Evolutionary conservation across 2,113 vertebrate genomes (phyloP).

Genomic region (Rhagologus leucostigma): DNA sequence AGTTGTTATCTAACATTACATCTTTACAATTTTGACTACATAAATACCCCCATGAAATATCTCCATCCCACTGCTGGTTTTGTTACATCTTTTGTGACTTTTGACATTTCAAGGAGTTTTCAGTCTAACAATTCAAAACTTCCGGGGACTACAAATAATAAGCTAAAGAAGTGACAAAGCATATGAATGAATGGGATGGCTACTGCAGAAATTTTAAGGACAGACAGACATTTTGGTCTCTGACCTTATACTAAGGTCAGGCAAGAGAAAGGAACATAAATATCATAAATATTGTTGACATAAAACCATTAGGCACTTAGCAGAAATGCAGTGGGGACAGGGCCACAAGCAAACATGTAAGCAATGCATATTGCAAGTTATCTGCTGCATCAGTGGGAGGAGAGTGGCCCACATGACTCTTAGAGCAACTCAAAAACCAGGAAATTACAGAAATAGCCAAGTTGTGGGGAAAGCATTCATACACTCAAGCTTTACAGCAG

Average conservation of each 20-base stretch:
- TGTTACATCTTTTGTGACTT: background rate
- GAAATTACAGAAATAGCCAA: background rate
- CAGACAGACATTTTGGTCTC: background rate
- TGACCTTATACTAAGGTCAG: background rate
- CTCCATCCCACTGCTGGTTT: background rate
- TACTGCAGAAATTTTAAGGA: background rate
- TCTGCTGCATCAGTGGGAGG: background rate
- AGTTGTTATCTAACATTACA: background rate
- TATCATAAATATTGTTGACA: background rate
- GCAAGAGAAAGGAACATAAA: background rate
- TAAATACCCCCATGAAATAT: background rate
- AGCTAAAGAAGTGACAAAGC: background rate
- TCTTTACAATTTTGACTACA: background rate
- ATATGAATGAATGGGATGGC: background rate
- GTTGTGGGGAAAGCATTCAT: fast-evolving
- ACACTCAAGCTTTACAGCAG: background rate
- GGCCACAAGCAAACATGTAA: background rate
- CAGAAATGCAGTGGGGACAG: fast-evolving
- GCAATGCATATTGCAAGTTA: background rate
- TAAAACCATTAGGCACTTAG: background rate
- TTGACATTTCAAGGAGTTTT: background rate
- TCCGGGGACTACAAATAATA: background rate
- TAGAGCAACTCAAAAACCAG: background rate
- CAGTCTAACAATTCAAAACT: background rate
- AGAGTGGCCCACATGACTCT: background rate